These are phyloP conservation scores for Spermophilus dauricus DNA, from an alignment of 2,113 vertebrate species.

Conservation along the genomic window DNA sequence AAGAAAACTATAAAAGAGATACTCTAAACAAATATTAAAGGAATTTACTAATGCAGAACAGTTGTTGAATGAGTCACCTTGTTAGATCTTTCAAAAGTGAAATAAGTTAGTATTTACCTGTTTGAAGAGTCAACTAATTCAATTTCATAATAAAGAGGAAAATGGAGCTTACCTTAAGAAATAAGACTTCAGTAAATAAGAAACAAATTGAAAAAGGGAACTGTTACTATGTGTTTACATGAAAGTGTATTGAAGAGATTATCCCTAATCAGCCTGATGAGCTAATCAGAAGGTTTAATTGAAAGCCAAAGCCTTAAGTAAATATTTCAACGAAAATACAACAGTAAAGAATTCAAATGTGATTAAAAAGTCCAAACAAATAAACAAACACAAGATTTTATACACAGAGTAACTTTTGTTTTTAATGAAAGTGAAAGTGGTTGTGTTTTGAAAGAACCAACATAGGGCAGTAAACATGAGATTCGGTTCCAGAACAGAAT, in stretches of 20 bases:
- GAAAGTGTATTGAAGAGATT: conserved; percentile 66
- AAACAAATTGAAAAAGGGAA: conserved; percentile 47
- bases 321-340: conserved; percentile 53
- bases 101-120: conserved; percentile 20
- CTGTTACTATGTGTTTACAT: conserved; percentile 61
- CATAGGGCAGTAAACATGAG: background rate
- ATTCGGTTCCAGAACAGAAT: background rate
- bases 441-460: background rate
- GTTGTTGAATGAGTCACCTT: background rate
- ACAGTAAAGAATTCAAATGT: conserved; percentile 57
- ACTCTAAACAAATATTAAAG: background rate
- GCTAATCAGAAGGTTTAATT: conserved; percentile 71
- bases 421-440: background rate
- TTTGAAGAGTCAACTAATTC: conserved; percentile 28
- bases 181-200: conserved; percentile 58
- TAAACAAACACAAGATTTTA: conserved; percentile 4
- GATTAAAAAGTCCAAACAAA: conserved; percentile 53
- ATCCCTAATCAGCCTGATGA: conserved; percentile 74
- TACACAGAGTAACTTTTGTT: background rate
- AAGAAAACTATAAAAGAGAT: background rate
- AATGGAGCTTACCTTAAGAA: conserved; percentile 15
- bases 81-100: background rate
- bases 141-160: conserved; percentile 29
- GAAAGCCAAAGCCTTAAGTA: conserved; percentile 68
- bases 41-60: background rate